Evolutionary conservation across 1,140 invertebrate genomes (phyloP).

Genomic region (Cydia pomonella): DNA sequence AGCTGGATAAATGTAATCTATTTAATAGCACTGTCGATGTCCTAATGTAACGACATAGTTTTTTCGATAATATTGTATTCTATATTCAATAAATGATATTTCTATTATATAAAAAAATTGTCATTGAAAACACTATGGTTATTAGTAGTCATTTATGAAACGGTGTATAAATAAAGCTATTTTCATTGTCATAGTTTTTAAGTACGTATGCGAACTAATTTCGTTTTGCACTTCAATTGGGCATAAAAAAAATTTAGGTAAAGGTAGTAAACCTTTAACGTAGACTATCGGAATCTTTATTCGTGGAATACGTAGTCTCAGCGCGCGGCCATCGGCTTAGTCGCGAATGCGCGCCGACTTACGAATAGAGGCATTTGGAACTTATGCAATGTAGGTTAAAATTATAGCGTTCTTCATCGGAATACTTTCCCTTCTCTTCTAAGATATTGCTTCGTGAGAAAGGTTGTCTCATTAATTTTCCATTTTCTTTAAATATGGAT

Average conservation of each 20-base stretch:
- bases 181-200: slow-evolving; percentile 78
- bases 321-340: background rate
- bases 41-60: slow-evolving; percentile 77
- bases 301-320: slow-evolving; percentile 58
- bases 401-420: slow-evolving; percentile 22
- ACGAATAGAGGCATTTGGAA: background rate
- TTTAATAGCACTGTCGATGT: slow-evolving; percentile 73
- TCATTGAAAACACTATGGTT: slow-evolving; percentile 74
- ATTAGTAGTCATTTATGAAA: slow-evolving; percentile 76
- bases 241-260: slow-evolving; percentile 71
- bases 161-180: slow-evolving; percentile 70
- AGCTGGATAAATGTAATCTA: slow-evolving; percentile 71
- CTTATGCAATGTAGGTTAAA: slow-evolving; percentile 22
- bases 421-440: slow-evolving; percentile 29
- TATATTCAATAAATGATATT: slow-evolving; percentile 79
- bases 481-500: slow-evolving; percentile 10
- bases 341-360: background rate
- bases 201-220: slow-evolving; percentile 68
- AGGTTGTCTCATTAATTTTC: background rate
- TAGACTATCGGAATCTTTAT: slow-evolving; percentile 69
- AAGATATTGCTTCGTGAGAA: slow-evolving; percentile 14
- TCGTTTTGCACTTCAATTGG: slow-evolving; percentile 75
- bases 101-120: slow-evolving; percentile 78
- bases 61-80: slow-evolving; percentile 79
- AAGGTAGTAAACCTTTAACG: slow-evolving; percentile 63